Evolutionary conservation across 2,888 invertebrate species (phyloP), one percentile per base, ranked within the genome.

Genomic region (Eulithis prunata): DNA sequence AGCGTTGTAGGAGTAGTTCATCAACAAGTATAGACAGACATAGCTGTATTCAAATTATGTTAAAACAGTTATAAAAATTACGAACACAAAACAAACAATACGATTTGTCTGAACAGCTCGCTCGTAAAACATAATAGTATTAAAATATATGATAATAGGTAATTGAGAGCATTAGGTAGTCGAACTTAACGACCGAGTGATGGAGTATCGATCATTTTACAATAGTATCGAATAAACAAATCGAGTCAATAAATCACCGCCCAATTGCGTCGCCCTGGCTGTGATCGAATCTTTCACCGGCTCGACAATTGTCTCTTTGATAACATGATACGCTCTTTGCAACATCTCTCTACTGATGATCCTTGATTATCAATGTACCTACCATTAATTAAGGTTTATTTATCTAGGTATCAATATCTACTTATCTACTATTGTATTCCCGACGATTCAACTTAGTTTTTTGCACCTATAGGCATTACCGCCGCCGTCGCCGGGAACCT

Each of bases 201-300:
- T 59, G 67, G 71, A 47, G 62, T 54, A 81, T 83, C 81, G 75
- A 82, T 81, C 77, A 81, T 74, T 64, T 72, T 62, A 71, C 72
- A 75, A 74, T 74, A 73, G 72, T 68, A 70, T 75, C 66, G 74
- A 75, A 76, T 68, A 61, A 57, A 62, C 56, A 60, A 57, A 67
- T 67, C 63, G 75, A 69, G 65, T 70, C 75, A 72, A 80, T 81
- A 71, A 74, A 79, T 80, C 78, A 76, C 69, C 55, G 68, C 72
- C 73, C 71, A 75, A 75, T 78, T 72, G 73, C 57, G 52, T 56
- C 38, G 8, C 8, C 8, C 69, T 74, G 80, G 75, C 75, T 57
- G 63, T 68, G 59, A 57, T 66, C 64, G 70, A 70, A 71, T 75
- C 68, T 70, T 75, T 79, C 80, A 74, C 78, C 78, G 75, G 75